phyloP scores from a whole-genome alignment of 2,888 invertebrate species.

The Odontocolon sp. region DNA sequence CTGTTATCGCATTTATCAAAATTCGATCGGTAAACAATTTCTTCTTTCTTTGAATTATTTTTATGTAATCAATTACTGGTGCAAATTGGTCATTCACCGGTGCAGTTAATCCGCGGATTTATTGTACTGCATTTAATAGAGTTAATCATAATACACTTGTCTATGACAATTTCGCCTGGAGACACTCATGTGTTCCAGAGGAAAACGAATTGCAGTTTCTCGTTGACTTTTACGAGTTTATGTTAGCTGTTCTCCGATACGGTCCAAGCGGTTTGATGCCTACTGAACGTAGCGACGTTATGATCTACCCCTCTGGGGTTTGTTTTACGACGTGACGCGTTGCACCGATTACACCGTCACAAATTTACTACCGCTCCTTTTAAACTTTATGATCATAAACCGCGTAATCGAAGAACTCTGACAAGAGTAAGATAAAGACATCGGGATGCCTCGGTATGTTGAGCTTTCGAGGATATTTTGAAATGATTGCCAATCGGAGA shows the following conservation, averaged over 20 bases:
- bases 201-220: neutral
- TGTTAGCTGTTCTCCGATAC: neutral
- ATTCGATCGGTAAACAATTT: too few relatives aligned
- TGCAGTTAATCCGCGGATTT: too few relatives aligned
- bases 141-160: slow-evolving; percentile 4
- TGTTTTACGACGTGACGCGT: slow-evolving; percentile 4
- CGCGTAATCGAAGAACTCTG: neutral
- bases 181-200: neutral
- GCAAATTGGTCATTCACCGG: too few relatives aligned
- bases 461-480: neutral
- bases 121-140: slow-evolving; percentile 22
- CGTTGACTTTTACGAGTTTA: slow-evolving; percentile 13
- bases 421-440: neutral
- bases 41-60: too few relatives aligned
- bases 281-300: too few relatives aligned
- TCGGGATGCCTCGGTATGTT: neutral
- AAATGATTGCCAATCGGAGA: neutral
- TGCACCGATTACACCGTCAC: neutral
- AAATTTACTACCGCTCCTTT: slow-evolving; percentile 10
- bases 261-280: neutral
- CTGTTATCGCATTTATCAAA: too few relatives aligned
- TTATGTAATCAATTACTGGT: too few relatives aligned
- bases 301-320: too few relatives aligned
- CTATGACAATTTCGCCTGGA: neutral
- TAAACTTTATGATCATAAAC: slow-evolving; percentile 8